These are phyloP conservation scores for Siniperca undulata DNA, from an alignment of 2,797 vertebrate genomes.

Conservation along the genomic window DNA sequence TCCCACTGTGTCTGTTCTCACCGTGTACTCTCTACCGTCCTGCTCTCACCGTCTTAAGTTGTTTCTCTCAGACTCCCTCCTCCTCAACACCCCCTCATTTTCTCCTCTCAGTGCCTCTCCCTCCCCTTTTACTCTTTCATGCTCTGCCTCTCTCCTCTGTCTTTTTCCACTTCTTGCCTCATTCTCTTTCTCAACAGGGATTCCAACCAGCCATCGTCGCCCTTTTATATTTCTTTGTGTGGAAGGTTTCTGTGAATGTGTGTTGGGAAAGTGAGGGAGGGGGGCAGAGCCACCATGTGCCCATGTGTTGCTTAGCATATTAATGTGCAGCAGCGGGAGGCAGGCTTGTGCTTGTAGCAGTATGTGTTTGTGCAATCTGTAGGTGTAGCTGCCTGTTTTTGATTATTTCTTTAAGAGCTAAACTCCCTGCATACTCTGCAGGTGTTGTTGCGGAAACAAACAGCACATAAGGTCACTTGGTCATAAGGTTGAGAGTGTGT, in stretches of 20 bases:
- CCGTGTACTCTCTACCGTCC: constrained; percentile 48
- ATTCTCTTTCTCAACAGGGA: constrained; percentile 50
- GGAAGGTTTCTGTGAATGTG: constrained; percentile 53
- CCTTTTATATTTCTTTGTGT: constrained; percentile 41
- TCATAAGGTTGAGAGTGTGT: constrained; percentile 37
- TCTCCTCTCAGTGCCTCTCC: constrained; percentile 63
- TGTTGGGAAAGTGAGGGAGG: neutral
- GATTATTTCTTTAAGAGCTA: constrained; percentile 45
- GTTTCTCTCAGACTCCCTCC: constrained; percentile 64
- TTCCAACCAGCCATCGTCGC: neutral
- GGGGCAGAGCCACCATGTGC: constrained; percentile 37
- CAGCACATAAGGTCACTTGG: constrained; percentile 44
- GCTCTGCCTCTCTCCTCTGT: constrained; percentile 31
- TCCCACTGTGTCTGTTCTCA: constrained; percentile 42
- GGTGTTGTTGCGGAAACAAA: constrained; percentile 62
- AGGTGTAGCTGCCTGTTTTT: constrained; percentile 58
- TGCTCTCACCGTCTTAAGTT: constrained; percentile 67
- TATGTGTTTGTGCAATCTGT: constrained; percentile 54
- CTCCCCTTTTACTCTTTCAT: constrained; percentile 48
- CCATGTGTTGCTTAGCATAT: constrained; percentile 60
- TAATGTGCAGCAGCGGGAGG: constrained; percentile 62
- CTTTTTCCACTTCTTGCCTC: constrained; percentile 42
- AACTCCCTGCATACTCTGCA: constrained; percentile 52
- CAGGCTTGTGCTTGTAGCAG: constrained; percentile 71
- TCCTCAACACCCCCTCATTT: constrained; percentile 70